These are phyloP conservation scores for Agriopis marginaria DNA, from an alignment of 2,888 invertebrate genomes.

Conservation along the genomic window DNA sequence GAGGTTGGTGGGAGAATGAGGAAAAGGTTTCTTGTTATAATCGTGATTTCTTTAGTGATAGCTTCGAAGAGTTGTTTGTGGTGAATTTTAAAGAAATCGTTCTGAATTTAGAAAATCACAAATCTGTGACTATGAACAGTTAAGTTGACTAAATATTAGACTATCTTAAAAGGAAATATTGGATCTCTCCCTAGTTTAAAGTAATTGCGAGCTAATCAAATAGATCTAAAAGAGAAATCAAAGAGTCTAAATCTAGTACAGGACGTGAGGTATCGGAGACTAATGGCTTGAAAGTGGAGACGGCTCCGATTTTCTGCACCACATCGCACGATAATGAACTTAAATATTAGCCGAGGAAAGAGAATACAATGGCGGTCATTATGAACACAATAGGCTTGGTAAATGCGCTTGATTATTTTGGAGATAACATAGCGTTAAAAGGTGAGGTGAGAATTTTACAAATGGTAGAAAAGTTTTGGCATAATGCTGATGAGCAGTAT, in stretches of 20 bases:
- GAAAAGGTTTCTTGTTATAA: constrained; percentile 25
- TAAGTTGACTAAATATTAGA: background rate
- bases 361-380: constrained; percentile 29
- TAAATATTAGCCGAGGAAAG: constrained; percentile 41
- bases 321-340: constrained; percentile 36
- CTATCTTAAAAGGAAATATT: background rate
- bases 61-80: constrained; percentile 6
- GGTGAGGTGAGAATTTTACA: constrained; percentile 5
- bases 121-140: background rate
- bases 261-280: constrained; percentile 32
- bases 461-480: background rate
- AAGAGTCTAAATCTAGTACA: constrained; percentile 20
- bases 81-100: background rate
- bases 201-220: constrained; percentile 15
- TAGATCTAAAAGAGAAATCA: constrained; percentile 30
- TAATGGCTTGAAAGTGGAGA: constrained; percentile 39
- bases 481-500: too few relatives aligned
- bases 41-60: constrained; percentile 19
- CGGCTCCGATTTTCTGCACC: constrained; percentile 43
- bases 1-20: constrained; percentile 18
- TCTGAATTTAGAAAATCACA: background rate
- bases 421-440: constrained; percentile 12
- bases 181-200: background rate
- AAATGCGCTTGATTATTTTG: constrained; percentile 9
- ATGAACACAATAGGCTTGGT: constrained; percentile 18